Evolutionary conservation across 2,113 vertebrate species (phyloP), one percentile per base, ranked within the genome.

Genomic region (Puffinus mauretanicus): DNA sequence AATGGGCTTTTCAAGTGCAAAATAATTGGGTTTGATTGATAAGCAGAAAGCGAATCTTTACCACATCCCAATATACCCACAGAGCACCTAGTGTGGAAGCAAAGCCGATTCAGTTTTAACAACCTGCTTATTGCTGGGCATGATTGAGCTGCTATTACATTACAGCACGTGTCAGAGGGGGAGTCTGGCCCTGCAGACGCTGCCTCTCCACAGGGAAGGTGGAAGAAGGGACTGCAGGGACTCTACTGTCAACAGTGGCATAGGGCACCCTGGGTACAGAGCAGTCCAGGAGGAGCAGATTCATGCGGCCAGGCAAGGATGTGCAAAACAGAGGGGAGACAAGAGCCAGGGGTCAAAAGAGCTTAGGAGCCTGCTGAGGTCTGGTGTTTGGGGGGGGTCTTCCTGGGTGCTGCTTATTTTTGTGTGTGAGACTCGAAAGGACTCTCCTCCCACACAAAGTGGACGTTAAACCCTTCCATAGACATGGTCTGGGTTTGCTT

Each of bases 161-260:
- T 16, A 42, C 30, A 73, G 25, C 29, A 58, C 42, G 12, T 4
- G 18, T 14, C 69, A 46, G 60, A 76, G 40, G 7, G 4, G 0
- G 1, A 60, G 9, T 22, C 36, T 83, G 49, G 46, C 34, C 36
- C 55, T 30, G 24, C 0, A 0, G n/a, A 47, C 20, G 34, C 27
- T 76, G 26, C 17, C 7, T 80, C 9, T 65, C 16, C 38, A 18
- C 17, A 34, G 17, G 16, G 58, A 52, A 49, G 24, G 22, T 47
- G 51, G 18, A 49, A 49, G 62, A 95, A 86, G 36, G 34, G 15
- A 29, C 52, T 66, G n/a, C n/a, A 51, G 57, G 22, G 21, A 21
- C 38, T 49, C 12, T 10, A 11, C 30, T 66, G 34, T 19, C 79
- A 90, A 27, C 51, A 52, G 51, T 11, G 30, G 26, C 61, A 52